Percentiles rank a stretch among this genome's conserved stretches.
These are phyloP conservation scores for Euzophera pinguis DNA, from an alignment of 2,888 invertebrate genomes.

Conservation along the genomic window DNA sequence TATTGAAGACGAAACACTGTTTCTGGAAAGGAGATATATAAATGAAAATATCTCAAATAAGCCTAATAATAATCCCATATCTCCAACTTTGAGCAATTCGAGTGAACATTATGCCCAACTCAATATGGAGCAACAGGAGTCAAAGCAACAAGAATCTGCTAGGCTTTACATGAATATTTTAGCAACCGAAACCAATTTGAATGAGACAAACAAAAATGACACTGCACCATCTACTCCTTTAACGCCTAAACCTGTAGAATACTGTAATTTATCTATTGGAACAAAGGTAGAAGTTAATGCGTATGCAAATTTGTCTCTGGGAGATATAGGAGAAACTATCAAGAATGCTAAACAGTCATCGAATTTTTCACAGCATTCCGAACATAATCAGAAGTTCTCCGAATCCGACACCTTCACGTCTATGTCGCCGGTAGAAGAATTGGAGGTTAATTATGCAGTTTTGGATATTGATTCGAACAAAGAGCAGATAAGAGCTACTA, in stretches of 20 bases:
- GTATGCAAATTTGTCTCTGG: slow-evolving; percentile 65
- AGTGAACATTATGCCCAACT: slow-evolving; percentile 74
- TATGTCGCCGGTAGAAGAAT: slow-evolving; percentile 61
- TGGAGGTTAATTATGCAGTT: slow-evolving; percentile 87
- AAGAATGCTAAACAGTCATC: slow-evolving; percentile 44
- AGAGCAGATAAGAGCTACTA: slow-evolving; percentile 39
- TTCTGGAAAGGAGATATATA: slow-evolving; percentile 55
- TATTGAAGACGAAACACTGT: slow-evolving; percentile 63
- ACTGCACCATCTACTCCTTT: slow-evolving; percentile 52
- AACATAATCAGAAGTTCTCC: slow-evolving; percentile 57
- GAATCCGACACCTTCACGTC: slow-evolving; percentile 68
- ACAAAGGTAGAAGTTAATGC: slow-evolving; percentile 54
- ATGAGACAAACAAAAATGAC: slow-evolving; percentile 46
- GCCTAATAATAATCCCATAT: slow-evolving; percentile 41
- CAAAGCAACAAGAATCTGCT: slow-evolving; percentile 34
- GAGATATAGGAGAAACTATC: slow-evolving; percentile 52
- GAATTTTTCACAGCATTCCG: slow-evolving; percentile 18
- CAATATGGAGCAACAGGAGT: slow-evolving; percentile 59
- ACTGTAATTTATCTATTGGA: slow-evolving; percentile 54
- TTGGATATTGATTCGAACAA: slow-evolving; percentile 85
- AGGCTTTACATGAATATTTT: slow-evolving; percentile 70
- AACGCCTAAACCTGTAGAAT: slow-evolving; percentile 63
- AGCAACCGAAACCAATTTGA: slow-evolving; percentile 42
- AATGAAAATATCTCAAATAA: slow-evolving; percentile 40
- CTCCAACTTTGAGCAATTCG: slow-evolving; percentile 65